Evolutionary conservation across 2,888 invertebrate genomes (phyloP), one percentile per base, ranked within the genome.

Genomic region (Balanococcus diminutus): DNA sequence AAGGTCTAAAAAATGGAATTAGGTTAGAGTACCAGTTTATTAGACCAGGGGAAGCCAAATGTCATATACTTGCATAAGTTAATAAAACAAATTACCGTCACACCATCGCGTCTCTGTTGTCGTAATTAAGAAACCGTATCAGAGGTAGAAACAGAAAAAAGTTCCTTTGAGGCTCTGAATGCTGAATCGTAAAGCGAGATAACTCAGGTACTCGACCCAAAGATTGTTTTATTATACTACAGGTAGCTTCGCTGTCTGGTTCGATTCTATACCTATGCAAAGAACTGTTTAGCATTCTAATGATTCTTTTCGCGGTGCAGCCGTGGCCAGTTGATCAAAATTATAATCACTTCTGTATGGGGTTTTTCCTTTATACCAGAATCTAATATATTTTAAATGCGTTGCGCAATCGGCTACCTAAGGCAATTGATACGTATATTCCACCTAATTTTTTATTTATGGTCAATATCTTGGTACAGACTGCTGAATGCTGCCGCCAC

Each of bases 1-100:
- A 25, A 61, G 22, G 5, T 61, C 61, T 61, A 61, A 61, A 61
- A 22, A 25, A 61, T 11, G 25, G 11, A 61, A 61, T 61, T 61
- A 61, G 61, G 61, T 61, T 61, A 61, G 11, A 61, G 61, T 61
- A 61, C 61, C 61, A 61, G 61, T 61, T 61, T 61, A 61, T 61
- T 25, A 61, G 61, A 9, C 61, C 25, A 25, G n/a, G n/a, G n/a
- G n/a, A n/a, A n/a, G 61, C 25, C 61, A 61, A 61, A 61, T 61
- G 61, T 61, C 61, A 61, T 61, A 61, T 61, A 61, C 61, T 61
- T 25, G 61, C 61, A 25, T 11, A 61, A 61, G 61, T 61, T 61
- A 25, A 61, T 61, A 25, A 61, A 61, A 61, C 61, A 61, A 61
- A 61, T 61, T 61, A 61, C 61, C 25, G 9, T 61, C 61, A 25